Base-by-base conservation (phyloP, 2,797 vertebrate genomes). In the Trachops cirrhosus region DNA sequence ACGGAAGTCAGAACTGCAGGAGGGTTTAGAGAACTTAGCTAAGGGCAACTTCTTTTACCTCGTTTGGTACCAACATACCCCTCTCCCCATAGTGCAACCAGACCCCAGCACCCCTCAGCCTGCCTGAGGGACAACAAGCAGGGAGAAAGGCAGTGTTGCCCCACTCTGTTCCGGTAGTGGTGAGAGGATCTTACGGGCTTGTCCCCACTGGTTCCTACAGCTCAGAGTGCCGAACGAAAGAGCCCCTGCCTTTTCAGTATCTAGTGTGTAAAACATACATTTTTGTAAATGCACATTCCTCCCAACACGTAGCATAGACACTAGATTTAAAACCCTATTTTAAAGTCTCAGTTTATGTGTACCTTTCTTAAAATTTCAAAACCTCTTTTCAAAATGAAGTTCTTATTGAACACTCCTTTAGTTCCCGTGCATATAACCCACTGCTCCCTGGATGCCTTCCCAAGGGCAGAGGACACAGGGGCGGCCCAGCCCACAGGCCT, bases 141-240 rank as follows among this genome's bases (percentile, higher is more conserved):
- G 4, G 11, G 34, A 68, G 37, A 18, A 59, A 39, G 71, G 5
- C 32, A 68, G 0, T 18, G 22, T 12, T 0, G 7, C 11, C 44
- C 15, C 39, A 16, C 2, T 2, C 16, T 50, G 32, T 57, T 39
- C 37, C 1, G 41, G 21, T 0, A 26, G 15, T 3, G 15, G 41
- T 15, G 0, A 68, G 44, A 16, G 62, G 57, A 52, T 16, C 62
- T 9, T 54, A 32, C 0, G 5, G 16, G 22, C 14, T 34, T 39
- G 50, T 59, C 9, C 70, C 19, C 1, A 0, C 15, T 52, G 32
- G 37, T 59, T 46, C 2, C 77, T 24, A 3, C 9, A 19, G 57
- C 32, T 62, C 26, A 1, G n/a, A 54, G 10, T n/a, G 6, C 48
- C 39, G 24, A 78, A 16, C 2, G 18, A 48, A 70, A 79, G 46